Evolutionary conservation across 1,140 invertebrate species (phyloP).

Genomic region (Trialeurodes vaporariorum): DNA sequence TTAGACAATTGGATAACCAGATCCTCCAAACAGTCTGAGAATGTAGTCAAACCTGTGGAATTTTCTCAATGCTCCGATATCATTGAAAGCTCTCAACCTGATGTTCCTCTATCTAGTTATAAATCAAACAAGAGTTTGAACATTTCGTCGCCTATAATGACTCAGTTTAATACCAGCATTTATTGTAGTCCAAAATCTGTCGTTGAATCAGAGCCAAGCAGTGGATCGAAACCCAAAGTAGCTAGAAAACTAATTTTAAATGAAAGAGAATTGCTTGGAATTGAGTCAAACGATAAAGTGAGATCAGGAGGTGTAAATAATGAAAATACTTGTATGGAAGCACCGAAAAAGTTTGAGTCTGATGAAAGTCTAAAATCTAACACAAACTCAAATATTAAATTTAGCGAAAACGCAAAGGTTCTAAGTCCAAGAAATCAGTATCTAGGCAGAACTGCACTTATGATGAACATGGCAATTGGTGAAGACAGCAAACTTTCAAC

Average conservation of each 20-base stretch:
- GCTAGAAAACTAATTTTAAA: background rate
- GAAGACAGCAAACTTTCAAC: background rate
- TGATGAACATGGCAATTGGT: background rate
- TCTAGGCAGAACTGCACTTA: background rate
- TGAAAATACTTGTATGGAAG: background rate
- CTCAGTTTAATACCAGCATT: background rate
- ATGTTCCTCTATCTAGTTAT: background rate
- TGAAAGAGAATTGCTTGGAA: background rate
- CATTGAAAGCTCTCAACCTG: background rate
- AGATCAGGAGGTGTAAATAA: background rate
- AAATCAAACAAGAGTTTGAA: background rate
- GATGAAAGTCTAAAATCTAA: background rate
- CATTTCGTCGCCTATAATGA: background rate
- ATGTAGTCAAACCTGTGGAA: background rate
- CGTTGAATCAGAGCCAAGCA: background rate
- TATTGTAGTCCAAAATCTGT: background rate
- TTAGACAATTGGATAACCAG: background rate
- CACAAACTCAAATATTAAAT: background rate
- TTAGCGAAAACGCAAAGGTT: background rate
- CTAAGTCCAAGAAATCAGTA: background rate
- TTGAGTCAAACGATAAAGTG: background rate
- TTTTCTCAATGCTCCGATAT: background rate
- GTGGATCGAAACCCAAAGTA: background rate
- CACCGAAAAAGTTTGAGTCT: background rate
- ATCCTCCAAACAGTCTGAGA: background rate